Conservation (phyloP, 2,113 vertebrate genomes). For the Chlorocebus sabaeus region DNA sequence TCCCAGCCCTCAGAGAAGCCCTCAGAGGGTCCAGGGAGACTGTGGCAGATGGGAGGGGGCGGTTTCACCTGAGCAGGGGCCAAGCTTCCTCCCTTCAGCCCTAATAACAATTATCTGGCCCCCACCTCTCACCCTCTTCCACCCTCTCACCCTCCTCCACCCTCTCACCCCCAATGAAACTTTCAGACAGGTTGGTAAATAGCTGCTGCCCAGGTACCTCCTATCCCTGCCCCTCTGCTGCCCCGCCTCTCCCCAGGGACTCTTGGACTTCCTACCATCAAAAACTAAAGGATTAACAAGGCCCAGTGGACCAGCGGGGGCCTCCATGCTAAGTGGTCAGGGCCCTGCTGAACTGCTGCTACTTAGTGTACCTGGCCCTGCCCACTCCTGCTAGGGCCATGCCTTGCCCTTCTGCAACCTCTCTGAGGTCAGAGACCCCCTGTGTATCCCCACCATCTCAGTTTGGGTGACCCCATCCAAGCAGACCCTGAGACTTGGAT, state of each 20-base stretch:
- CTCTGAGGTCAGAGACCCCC: not conserved
- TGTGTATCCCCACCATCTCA: not conserved
- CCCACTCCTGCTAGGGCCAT: not conserved
- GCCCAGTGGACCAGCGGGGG: accelerated
- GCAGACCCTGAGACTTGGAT: not conserved
- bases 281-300: not conserved
- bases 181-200: not conserved
- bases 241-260: not conserved
- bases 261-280: no score
- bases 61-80: not conserved
- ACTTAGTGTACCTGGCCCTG: not conserved
- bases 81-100: not conserved
- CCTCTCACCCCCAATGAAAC: no score
- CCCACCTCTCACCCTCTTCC: not conserved
- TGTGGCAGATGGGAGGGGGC: accelerated
- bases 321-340: no score
- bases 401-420: not conserved
- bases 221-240: not conserved
- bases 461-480: not conserved
- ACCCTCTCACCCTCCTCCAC: no score
- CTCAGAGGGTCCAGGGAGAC: not conserved
- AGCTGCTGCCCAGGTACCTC: not conserved
- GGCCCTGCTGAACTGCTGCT: not conserved
- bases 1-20: not conserved
- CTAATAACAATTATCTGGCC: not conserved